Evolutionary conservation across 2,113 vertebrate genomes (phyloP), one percentile per base, ranked within the genome.

Genomic region (Forbesichthys papilliferus): DNA sequence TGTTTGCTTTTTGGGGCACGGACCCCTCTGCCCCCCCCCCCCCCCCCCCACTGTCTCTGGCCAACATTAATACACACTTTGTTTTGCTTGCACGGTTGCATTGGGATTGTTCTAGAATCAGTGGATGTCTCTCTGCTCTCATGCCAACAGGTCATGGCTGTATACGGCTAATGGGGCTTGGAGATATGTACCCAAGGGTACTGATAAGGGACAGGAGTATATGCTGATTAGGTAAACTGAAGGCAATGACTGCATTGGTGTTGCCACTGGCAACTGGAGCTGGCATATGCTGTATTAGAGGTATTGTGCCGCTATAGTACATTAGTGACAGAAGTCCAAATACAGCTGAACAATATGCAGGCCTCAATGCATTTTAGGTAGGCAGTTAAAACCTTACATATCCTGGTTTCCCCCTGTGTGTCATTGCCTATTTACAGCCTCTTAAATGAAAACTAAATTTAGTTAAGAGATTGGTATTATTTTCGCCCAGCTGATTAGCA

Each of bases 201-300:
- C 80, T 80, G 82, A 84, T 79, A 81, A 84, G 68, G 46, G 16
- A 80, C 86, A 77, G 71, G 74, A 75, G 68, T 52, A 61, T 69
- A 16, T 66, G 58, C 76, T 82, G 78, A 81, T 87, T 79, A 69
- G 78, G 72, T 79, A 71, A 82, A 89, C 73, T 79, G 85, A 83
- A 85, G 69, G 80, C 89, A 83, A 74, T 61, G 84, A 82, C 81
- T 79, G 42, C 27, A 27, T 27, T 82, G 88, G 90, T 81, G 91
- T 89, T 89, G 87, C 89, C 85, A 82, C 78, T 86, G 85, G 89
- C 89, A 90, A 91, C 86, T 74, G 83, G 66, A 69, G 84, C 73
- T 71, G 81, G 66, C 81, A 79, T 86, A 86, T 86, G 85, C 84
- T 83, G 66, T 66, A 74, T 72, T 42, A 74, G 81, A 85, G 73